Base-by-base conservation (phyloP, 2,797 vertebrate species). In the Neosalanx taihuensis region DNA sequence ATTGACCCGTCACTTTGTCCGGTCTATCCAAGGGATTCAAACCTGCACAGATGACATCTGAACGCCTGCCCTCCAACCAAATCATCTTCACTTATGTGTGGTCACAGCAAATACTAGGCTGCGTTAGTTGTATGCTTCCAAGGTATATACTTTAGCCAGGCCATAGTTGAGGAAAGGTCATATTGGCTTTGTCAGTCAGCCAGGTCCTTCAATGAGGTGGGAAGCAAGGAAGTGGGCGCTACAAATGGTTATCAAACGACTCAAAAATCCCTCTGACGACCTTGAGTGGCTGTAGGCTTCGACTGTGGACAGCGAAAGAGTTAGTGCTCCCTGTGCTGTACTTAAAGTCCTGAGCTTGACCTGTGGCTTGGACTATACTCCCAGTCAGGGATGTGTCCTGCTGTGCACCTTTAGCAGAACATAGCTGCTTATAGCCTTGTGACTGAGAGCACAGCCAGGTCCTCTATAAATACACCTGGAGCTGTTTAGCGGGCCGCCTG, bases 401-500 rank as follows among this genome's bases (percentile, higher is more conserved):
- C 53, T 64, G 7, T 65, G 53, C n/a, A 60, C 60, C 62, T 64
- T 29, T 57, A 76, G 71, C 71, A 51, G 26, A 79, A 81, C 63
- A 13, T 67, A 5, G 72, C 71, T 75, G 75, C 69, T 76, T 76
- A 77, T 67, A 76, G 78, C 67, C 69, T 46, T 63, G 29, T 85
- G 84, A 85, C 61, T 83, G 86, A 87, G 85, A 84, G 79, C 79
- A 67, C 84, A 83, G 81, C 78, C 71, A 70, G 58, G 74, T 72
- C 23, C 72, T 49, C 87, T 88, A 88, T 81, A 85, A 89, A 90
- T 88, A 91, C 46, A 83, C 78, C 72, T 71, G 57, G 85, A 87
- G 80, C 84, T 78, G 83, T 85, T 89, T 85, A 87, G 86, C 81
- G 82, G 76, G 60, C 15, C 26, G 4, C 17, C 51, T 18, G 64